Evolutionary conservation across 2,888 invertebrate genomes (phyloP), one percentile per base, ranked within the genome.

Genomic region (Eupithecia vulgata): DNA sequence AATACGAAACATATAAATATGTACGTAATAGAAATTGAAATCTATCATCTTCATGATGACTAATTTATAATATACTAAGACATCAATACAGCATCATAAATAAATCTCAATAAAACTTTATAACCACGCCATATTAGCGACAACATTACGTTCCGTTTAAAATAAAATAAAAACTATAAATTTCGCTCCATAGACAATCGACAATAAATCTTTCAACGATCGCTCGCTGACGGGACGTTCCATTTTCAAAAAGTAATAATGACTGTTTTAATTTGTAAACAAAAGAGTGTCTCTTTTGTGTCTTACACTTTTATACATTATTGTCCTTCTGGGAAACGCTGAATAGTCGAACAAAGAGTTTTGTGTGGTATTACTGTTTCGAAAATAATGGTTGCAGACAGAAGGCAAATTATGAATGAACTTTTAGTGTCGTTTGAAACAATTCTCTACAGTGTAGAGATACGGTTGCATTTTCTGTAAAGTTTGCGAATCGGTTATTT

Each of bases 311-410:
- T 76, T 57, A 57, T 57, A 25, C 77, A 80, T 79, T 59, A 79
- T 75, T 79, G 80, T 83, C 85, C 85, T 90, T 89, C 90, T 81
- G 34, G 83, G 90, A 89, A 81, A 79, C 76, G 75, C 78, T 81
- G 82, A 76, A 73, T 76, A 64, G 74, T 75, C 77, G 74, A 80
- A 81, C 83, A 84, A 83, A 81, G 82, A 82, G 88, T 83, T 82
- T 83, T 83, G 67, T 90, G 91, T 81, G 91, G 91, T 90, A 82
- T 83, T 83, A 83, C 85, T 91, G 88, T 91, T 91, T 90, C 85
- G 81, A 80, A 88, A 90, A 91, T 86, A 90, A 87, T 85, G 82
- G 75, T 73, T 70, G 42, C 61, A 72, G 75, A 75, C 77, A 70
- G 78, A 72, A 75, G 77, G 80, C 80, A 79, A 80, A 80, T 80